phyloP scores from a whole-genome alignment of 1,140 invertebrate genomes.

The Bicyclus anynana region DNA sequence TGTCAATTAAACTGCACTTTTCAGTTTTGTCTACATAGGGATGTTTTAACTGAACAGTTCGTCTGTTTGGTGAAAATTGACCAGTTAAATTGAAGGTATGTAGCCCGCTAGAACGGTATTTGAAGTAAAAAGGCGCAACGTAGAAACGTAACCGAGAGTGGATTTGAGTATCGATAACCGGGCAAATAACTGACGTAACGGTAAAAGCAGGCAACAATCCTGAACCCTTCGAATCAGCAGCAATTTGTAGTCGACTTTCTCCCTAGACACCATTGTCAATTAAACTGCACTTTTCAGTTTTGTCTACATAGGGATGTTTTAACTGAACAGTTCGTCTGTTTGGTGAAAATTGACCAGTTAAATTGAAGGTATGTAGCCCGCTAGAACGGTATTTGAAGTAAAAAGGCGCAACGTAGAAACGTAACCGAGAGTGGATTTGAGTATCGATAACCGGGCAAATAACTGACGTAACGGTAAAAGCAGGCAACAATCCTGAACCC shows the following conservation, averaged over 20 bases:
- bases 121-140: too few relatives aligned
- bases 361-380: not conserved
- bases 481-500: slow-evolving; percentile 73
- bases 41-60: too few relatives aligned
- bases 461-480: slow-evolving; percentile 70
- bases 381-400: not conserved
- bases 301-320: too few relatives aligned
- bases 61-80: too few relatives aligned
- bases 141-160: not conserved
- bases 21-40: too few relatives aligned
- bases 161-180: slow-evolving; percentile 57
- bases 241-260: slow-evolving; percentile 52
- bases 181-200: slow-evolving; percentile 63
- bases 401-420: slow-evolving; percentile 16
- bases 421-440: slow-evolving; percentile 35
- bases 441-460: slow-evolving; percentile 61
- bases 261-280: too few relatives aligned
- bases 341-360: too few relatives aligned
- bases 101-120: too few relatives aligned
- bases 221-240: slow-evolving; percentile 75
- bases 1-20: too few relatives aligned
- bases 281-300: too few relatives aligned
- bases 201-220: slow-evolving; percentile 72
- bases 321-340: too few relatives aligned
- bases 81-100: too few relatives aligned